A percentile compares a stretch with the other conserved stretches of the same genome.
Evolutionary conservation across 2,797 vertebrate species (phyloP).

Genomic region (Chloroceryle amazona): DNA sequence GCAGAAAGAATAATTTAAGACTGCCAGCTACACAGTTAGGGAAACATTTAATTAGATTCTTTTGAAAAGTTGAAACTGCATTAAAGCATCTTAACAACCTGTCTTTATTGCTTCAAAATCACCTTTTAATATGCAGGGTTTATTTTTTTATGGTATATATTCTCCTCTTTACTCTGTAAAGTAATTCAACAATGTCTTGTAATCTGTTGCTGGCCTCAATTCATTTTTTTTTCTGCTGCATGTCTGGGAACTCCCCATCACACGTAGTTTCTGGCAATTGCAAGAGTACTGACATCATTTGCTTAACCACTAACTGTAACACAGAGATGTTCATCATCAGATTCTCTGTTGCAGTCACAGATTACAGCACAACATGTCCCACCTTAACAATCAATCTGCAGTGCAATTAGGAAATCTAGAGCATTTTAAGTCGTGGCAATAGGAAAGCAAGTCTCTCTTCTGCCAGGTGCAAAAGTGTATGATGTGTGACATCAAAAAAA

Average conservation of each 20-base stretch:
- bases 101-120: not conserved
- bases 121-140: not conserved
- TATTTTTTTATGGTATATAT: not conserved
- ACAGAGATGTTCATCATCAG: not conserved
- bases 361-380: not conserved
- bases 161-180: not conserved
- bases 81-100: slow-evolving; percentile 15
- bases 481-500: not conserved
- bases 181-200: not conserved
- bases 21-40: not conserved
- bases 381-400: not conserved
- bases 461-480: not conserved
- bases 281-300: not conserved
- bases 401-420: not conserved
- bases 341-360: not conserved
- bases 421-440: not conserved
- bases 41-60: slow-evolving; percentile 40
- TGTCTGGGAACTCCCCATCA: not conserved
- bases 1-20: not conserved
- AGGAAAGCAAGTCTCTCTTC: not conserved
- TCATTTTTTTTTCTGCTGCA: not conserved
- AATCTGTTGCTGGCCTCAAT: not conserved
- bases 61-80: not conserved
- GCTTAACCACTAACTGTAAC: not conserved
- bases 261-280: not conserved